phyloP scores from a whole-genome alignment of 2,797 vertebrate species.

The Enteromius thamalakanensis region DNA sequence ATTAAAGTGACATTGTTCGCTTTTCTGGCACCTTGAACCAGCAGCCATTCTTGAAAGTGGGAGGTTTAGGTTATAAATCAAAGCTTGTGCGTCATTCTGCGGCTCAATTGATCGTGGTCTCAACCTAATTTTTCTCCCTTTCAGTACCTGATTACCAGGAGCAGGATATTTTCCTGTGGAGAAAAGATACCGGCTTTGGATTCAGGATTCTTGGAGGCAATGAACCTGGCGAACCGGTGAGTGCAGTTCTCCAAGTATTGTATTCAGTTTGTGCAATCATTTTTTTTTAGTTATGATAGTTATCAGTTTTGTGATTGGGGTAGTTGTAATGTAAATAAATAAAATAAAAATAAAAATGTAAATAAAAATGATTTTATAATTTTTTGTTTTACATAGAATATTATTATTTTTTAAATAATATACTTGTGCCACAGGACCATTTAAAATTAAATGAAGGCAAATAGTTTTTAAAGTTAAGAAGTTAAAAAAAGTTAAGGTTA shows the following conservation, averaged over 20 bases:
- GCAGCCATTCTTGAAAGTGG: slow-evolving; percentile 29
- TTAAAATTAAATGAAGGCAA: slow-evolving; percentile 9
- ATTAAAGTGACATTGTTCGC: slow-evolving; percentile 24
- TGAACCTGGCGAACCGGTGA: slow-evolving; percentile 96
- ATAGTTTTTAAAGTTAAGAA: not conserved
- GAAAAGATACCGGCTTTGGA: slow-evolving; percentile 98
- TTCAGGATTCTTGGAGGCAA: slow-evolving; percentile 99
- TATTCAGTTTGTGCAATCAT: not conserved
- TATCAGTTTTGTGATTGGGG: not conserved
- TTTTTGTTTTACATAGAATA: not conserved
- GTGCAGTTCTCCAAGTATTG: slow-evolving; percentile 59
- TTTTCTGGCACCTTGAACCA: slow-evolving; percentile 27
- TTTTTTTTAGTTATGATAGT: not conserved
- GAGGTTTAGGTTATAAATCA: slow-evolving; percentile 44
- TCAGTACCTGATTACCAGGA: slow-evolving; percentile 98
- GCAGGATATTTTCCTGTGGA: slow-evolving; percentile 99
- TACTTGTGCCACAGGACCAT: not conserved
- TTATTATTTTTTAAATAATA: not conserved
- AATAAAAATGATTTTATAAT: not conserved
- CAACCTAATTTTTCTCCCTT: slow-evolving; percentile 57
- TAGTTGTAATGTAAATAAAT: not conserved
- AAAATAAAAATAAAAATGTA: not conserved
- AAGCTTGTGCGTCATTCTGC: slow-evolving; percentile 48
- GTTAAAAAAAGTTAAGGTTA: not conserved
- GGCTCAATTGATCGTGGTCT: slow-evolving; percentile 51